These are phyloP conservation scores for Tyrannus savana DNA, from an alignment of 2,113 vertebrate genomes.

Conservation along the genomic window DNA sequence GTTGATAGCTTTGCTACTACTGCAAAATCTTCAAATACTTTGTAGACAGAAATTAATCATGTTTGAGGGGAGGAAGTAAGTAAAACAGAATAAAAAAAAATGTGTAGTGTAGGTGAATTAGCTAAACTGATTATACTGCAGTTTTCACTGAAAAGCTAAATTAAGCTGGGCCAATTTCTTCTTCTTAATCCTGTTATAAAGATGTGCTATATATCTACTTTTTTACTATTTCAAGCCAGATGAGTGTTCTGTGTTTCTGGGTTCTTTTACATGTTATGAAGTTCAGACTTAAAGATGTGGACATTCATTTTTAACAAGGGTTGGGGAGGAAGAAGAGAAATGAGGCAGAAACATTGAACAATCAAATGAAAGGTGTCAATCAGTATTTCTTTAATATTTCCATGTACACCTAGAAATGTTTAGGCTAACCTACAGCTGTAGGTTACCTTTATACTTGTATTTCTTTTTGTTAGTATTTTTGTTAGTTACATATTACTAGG, in stretches of 20 bases:
- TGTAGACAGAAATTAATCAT: slow-evolving; percentile 85
- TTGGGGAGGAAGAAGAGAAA: neutral
- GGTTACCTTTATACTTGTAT: neutral
- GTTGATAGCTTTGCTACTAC: slow-evolving; percentile 81
- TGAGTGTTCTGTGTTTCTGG: neutral
- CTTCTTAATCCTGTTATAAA: neutral
- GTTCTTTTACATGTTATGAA: neutral
- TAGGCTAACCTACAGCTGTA: neutral
- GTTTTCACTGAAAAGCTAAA: neutral
- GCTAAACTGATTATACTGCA: slow-evolving; percentile 17
- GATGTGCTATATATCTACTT: neutral
- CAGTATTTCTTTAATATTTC: slow-evolving; percentile 30
- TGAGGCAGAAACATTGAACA: neutral
- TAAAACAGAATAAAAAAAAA: neutral
- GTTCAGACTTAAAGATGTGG: neutral
- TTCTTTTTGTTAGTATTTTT: neutral
- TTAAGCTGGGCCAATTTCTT: neutral
- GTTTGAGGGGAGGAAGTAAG: slow-evolving; percentile 74
- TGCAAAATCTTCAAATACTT: slow-evolving; percentile 80
- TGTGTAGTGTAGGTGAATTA: slow-evolving; percentile 28
- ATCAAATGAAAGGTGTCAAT: slow-evolving; percentile 21
- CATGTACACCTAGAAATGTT: neutral
- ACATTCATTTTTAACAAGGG: neutral
- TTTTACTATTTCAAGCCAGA: neutral
- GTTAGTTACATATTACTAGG: slow-evolving; percentile 12